phyloP scores from a whole-genome alignment of 2,113 vertebrate species.

The Uria aalge region DNA sequence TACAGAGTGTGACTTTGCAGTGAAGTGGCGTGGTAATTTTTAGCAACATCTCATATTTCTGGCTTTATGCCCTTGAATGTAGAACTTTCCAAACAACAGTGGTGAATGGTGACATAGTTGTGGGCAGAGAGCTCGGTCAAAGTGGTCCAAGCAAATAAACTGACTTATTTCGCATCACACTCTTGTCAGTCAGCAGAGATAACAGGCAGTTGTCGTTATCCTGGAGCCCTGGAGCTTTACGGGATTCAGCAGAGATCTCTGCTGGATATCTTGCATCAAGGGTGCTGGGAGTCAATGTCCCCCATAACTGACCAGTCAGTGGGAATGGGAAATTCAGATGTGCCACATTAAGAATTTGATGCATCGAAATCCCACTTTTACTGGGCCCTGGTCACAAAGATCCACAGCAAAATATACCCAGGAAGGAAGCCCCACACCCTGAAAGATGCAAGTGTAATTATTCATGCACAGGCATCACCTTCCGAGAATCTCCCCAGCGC shows the following conservation, averaged over 20 bases:
- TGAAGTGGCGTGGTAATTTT: background rate
- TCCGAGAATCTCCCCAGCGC: background rate
- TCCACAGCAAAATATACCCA: background rate
- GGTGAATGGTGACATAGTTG: background rate
- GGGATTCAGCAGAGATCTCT: background rate
- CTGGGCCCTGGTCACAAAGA: background rate
- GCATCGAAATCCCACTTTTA: background rate
- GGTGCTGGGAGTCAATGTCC: background rate
- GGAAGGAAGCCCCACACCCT: background rate
- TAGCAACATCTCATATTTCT: background rate
- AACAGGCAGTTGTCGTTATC: background rate
- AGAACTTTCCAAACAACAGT: slow-evolving; percentile 5
- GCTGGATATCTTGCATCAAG: background rate
- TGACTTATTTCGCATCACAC: background rate
- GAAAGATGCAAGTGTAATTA: background rate
- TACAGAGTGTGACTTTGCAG: background rate
- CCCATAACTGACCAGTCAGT: background rate
- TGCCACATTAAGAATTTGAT: background rate
- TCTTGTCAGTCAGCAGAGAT: background rate
- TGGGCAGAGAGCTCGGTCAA: background rate
- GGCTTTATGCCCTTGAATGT: background rate
- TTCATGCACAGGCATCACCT: background rate
- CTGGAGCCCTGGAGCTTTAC: background rate
- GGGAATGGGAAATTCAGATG: background rate
- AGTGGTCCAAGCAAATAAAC: slow-evolving; percentile 3